phyloP scores from a whole-genome alignment of 2,888 invertebrate species.

The Osmoderma eremita region DNA sequence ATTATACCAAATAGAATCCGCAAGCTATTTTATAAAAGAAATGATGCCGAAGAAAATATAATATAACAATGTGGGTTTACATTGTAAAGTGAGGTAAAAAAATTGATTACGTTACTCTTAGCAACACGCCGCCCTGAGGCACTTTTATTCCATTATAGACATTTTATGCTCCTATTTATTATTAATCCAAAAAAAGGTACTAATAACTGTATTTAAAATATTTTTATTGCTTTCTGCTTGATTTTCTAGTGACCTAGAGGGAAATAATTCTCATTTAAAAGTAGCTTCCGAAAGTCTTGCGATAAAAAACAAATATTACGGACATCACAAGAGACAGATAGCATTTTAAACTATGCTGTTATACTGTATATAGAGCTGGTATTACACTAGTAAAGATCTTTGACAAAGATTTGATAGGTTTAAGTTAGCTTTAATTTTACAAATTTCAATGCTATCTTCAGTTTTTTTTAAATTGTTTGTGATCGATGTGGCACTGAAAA shows the following conservation, averaged over 20 bases:
- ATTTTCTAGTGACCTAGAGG: background rate
- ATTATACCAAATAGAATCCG: too few relatives aligned
- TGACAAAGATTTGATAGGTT: background rate
- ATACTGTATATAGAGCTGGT: too few relatives aligned
- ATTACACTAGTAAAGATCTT: background rate
- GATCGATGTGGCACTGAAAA: too few relatives aligned
- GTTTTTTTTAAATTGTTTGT: too few relatives aligned
- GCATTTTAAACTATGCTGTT: too few relatives aligned
- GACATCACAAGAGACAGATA: too few relatives aligned
- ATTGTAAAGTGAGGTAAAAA: conserved; percentile 6
- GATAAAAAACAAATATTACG: background rate
- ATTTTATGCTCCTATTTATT: background rate
- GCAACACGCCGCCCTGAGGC: conserved; percentile 6
- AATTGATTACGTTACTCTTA: background rate
- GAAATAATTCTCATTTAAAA: background rate
- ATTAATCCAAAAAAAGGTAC: conserved; percentile 1
- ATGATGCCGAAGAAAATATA: too few relatives aligned
- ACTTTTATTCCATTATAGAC: conserved; percentile 11
- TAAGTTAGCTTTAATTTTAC: too few relatives aligned
- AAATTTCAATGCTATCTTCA: too few relatives aligned
- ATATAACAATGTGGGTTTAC: background rate
- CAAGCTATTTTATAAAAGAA: too few relatives aligned
- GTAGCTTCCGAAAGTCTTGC: background rate
- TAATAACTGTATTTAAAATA: conserved; percentile 7
- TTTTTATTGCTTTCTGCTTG: conserved; percentile 12